Base-by-base conservation (phyloP, 2,888 invertebrate genomes). In the Spilosoma lubricipeda region DNA sequence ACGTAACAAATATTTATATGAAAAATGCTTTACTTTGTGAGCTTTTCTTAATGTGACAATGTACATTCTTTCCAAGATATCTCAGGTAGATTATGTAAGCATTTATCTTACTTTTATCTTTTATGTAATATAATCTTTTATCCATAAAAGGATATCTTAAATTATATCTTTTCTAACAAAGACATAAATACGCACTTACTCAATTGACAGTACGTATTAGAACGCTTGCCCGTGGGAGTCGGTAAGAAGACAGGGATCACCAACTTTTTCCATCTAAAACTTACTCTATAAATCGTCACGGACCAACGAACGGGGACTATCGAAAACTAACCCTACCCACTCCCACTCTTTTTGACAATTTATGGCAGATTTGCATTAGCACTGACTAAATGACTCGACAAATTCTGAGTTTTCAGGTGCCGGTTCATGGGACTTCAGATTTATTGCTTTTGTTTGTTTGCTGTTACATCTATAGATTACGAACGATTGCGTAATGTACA, bases 191-290 rank as follows among this genome's bases (percentile, higher is more conserved):
- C 82, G 82, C 84, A 85, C 82, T 83, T 82, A 79, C 82, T 80
- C 87, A 87, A 89, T 89, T 86, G 89, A 86, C 86, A 86, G 82
- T 83, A 80, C 78, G 81, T 84, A 85, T 88, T 85, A 82, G 80
- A 85, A 81, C 83, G 81, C 81, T 77, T 74, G 77, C 79, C 83
- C 86, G 82, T 83, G 87, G 88, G 90, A 89, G 81, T 81, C 81
- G 73, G 75, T 79, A 84, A 80, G 80, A 80, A 86, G 89, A 91
- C 90, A 89, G 92, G 92, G 91, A 91, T 93, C 91, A 90, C 90
- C 76, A 95, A 95, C 91, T 95, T 95, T 95, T 95, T 94, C 95
- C 91, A 95, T 95, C 93, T 91, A 90, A 93, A 94, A 95, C 91
- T 95, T 94, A 76, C 81, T 89, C 94, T 90, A 95, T 95, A 95